Evolutionary conservation across 2,797 vertebrate species (phyloP), one percentile per base, ranked within the genome.

Genomic region (Amniataba percoides): DNA sequence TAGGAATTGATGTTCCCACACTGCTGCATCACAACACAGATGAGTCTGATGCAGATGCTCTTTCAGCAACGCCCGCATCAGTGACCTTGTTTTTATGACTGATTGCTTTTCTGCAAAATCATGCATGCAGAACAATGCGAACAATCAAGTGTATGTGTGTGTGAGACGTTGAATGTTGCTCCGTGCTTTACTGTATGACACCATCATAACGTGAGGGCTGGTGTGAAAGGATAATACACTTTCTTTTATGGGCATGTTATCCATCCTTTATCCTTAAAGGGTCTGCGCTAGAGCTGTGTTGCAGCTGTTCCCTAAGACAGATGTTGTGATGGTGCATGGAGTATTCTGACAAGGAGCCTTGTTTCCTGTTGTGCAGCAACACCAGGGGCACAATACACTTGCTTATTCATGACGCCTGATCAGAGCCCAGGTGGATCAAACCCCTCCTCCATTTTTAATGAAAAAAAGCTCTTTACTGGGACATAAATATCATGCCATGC

Each of bases 351-450:
- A 85, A 64, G 57, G 18, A 31, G 66, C n/a, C 21, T 36, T 77
- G 61, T 79, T 81, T 83, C 61, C 65, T 77, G 65, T 80, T 74
- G 63, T 78, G 73, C 39, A 21, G 69, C 52, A 45, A 61, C 78
- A 83, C 62, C 8, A 3, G 49, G 71, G 77, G 57, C 72, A 78
- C 52, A 82, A 60, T 53, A 67, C 6, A 1, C 42, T 86, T 78
- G 82, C 75, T 87, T 87, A 85, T 90, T 90, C 75, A 90, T 89
- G 65, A 83, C 16, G 53, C 59, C 74, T 83, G 77, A 90, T 89
- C 64, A 91, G 81, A 89, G 71, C 76, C 7, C 77, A 91, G 81
- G 84, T 89, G 79, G 79, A 83, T 87, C 82, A 87, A 85, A 86
- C 68, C 1, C 1, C 64, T 85, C 56, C n/a, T 92, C 59, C 13